Evolutionary conservation across 1,140 invertebrate species (phyloP).

Genomic region (Caerostris extrusa): DNA sequence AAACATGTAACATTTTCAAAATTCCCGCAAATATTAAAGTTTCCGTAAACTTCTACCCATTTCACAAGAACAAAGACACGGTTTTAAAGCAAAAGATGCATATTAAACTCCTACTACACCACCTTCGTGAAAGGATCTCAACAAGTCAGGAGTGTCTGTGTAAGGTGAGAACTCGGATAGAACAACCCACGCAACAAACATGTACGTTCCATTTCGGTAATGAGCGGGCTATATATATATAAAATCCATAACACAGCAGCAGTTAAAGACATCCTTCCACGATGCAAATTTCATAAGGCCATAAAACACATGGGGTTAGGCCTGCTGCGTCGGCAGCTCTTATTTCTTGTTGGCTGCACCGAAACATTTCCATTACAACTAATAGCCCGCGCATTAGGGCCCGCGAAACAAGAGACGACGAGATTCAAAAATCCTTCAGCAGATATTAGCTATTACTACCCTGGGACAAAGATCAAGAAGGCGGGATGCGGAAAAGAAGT

Average conservation of each 20-base stretch:
- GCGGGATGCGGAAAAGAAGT: neutral
- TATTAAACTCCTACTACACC: neutral
- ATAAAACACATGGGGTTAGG: constrained; percentile 30
- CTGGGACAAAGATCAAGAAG: neutral
- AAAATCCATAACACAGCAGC: neutral
- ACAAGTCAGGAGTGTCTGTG: neutral
- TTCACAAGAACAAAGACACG: neutral
- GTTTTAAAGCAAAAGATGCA: neutral
- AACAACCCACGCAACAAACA: neutral
- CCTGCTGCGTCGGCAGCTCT: neutral
- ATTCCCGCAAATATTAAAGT: too few species aligned
- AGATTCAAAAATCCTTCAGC: constrained; percentile 2
- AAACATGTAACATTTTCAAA: too few species aligned
- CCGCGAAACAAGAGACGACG: neutral
- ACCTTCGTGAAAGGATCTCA: neutral
- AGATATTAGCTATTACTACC: neutral
- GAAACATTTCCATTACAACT: neutral
- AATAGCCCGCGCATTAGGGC: constrained; percentile 5
- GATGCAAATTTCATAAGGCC: constrained; percentile 7
- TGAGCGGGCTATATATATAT: neutral
- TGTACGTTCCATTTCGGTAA: neutral
- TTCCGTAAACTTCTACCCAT: neutral
- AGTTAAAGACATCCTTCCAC: neutral
- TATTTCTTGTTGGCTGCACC: neutral
- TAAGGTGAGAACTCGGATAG: neutral